These are phyloP conservation scores for Cydia amplana DNA, from an alignment of 1,140 invertebrate species.

Conservation along the genomic window DNA sequence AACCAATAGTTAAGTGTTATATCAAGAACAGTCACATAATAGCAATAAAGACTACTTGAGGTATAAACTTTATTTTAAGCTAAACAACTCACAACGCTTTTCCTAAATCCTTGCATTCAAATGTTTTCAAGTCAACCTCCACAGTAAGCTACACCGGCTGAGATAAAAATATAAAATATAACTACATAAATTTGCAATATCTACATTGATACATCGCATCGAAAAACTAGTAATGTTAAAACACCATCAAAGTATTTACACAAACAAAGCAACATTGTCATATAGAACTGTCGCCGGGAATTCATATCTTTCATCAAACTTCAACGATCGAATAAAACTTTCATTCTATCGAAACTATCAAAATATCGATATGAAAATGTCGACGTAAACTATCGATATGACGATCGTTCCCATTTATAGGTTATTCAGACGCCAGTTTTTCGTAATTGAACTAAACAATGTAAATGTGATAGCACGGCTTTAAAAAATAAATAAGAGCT, in stretches of 20 bases:
- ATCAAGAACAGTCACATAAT: too few species aligned
- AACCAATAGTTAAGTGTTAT: too few species aligned
- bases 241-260: slow-evolving; percentile 11
- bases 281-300: slow-evolving; percentile 21
- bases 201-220: too few species aligned
- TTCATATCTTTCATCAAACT: slow-evolving; percentile 29
- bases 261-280: slow-evolving; percentile 27
- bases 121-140: too few species aligned
- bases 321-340: slow-evolving; percentile 31
- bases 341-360: slow-evolving; percentile 30
- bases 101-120: too few species aligned
- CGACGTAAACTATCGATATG: slow-evolving; percentile 31
- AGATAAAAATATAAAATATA: too few species aligned
- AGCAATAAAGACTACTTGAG: too few species aligned
- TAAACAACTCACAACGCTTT: too few species aligned
- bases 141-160: too few species aligned
- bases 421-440: slow-evolving; percentile 23
- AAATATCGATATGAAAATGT: slow-evolving; percentile 31
- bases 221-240: neutral
- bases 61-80: too few species aligned
- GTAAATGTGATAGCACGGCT: neutral
- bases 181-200: too few species aligned
- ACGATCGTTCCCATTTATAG: slow-evolving; percentile 26
- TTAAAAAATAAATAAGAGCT: neutral
- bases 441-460: slow-evolving; percentile 24